Evolutionary conservation across 1,140 invertebrate species (phyloP), one percentile per base, ranked within the genome.

Genomic region (Macrotrachela quadricornifera): DNA sequence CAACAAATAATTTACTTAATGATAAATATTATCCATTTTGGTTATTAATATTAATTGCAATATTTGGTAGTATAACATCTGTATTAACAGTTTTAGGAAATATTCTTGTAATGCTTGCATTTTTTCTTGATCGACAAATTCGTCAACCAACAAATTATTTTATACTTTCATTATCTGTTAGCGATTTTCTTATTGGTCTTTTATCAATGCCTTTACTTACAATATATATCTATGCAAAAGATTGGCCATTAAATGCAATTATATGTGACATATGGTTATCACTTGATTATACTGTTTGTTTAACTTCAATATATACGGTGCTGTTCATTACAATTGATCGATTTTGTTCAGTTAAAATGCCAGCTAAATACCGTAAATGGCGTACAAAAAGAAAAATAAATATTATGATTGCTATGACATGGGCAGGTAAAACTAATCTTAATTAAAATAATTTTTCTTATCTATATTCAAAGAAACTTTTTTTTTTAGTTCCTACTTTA

Each of bases 61-160:
- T 30, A 4, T 30, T 30, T 30, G 21, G 21, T 30, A 30, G 21
- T 30, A 30, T 30, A 4, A 30, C 21, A 30, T 30, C 21, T 8
- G 21, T 30, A 30, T 30, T 94, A 42, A 95, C 90, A 0, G 80
- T 94, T 13, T 79, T 81, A 55, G 94, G 94, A 40, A 99, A 99
- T 67, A 82, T 96, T 46, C 76, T 97, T n/a, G 94, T 99, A 37
- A 75, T 99, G 18, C 68, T 95, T 38, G 85, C 90, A 18, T 99
- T 97, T 71, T 82, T 92, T 51, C 82, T 97, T 18, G 94, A 99
- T 67, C 76, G 91, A 53, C 83, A 83, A 51, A 97, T 99, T 62
- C 78, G 94, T 46, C 91, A 97, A 63, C 92, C 94, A 2, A 92
- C 86, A 64, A 99, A 99, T 72, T 99, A 96, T 73, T 97, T 97